A percentile compares a stretch with the other conserved stretches of the same genome.
These are phyloP conservation scores for Silurus meridionalis DNA, from an alignment of 2,113 vertebrate species.

Conservation along the genomic window DNA sequence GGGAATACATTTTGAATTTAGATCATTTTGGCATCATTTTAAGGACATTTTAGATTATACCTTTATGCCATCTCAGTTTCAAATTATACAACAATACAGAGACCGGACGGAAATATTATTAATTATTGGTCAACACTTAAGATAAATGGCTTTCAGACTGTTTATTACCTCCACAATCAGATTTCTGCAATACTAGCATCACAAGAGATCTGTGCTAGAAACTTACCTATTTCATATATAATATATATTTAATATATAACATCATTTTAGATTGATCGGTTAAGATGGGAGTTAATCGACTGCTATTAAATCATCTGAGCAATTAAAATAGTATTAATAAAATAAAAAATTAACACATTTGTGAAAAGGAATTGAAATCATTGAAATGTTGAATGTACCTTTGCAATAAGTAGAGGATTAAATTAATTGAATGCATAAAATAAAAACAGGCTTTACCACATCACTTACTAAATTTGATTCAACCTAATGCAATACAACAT, in stretches of 20 bases:
- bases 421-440: not conserved
- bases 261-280: not conserved
- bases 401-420: not conserved
- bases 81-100: no score
- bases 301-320: not conserved
- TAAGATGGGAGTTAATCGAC: not conserved
- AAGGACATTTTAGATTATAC: no score
- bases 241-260: not conserved
- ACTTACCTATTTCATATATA: not conserved
- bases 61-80: no score
- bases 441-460: not conserved
- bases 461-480: not conserved
- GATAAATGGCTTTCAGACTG: not conserved
- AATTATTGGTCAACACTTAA: not conserved
- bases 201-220: not conserved
- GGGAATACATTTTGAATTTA: no score
- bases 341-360: not conserved
- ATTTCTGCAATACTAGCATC: not conserved
- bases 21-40: no score
- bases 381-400: not conserved
- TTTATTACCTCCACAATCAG: not conserved
- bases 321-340: not conserved
- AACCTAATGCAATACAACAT: not conserved
- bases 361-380: not conserved
- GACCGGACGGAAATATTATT: no score